Percentiles rank a stretch among this genome's conserved stretches.
phyloP scores from a whole-genome alignment of 2,888 invertebrate species.

The Ectemnius cavifrons region DNA sequence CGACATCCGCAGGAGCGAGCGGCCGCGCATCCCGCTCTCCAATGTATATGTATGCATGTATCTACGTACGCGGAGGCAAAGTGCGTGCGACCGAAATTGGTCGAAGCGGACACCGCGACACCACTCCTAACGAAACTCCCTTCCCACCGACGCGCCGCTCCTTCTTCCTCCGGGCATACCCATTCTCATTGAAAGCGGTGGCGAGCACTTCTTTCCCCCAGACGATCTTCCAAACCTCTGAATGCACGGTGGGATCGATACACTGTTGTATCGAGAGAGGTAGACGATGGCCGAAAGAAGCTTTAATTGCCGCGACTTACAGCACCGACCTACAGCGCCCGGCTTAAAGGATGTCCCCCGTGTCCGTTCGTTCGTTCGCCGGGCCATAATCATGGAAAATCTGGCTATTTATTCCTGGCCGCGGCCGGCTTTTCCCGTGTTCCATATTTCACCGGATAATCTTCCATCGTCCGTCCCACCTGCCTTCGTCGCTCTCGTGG shows the following conservation, averaged over 20 bases:
- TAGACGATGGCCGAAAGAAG: not conserved
- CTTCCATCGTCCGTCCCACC: slow-evolving; percentile 7
- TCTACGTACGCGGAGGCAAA: not conserved
- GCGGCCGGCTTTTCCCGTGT: not conserved
- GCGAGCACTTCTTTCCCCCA: slow-evolving; percentile 14
- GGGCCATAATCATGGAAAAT: slow-evolving; percentile 3
- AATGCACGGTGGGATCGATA: too few relatives aligned
- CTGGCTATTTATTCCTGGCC: slow-evolving; percentile 4
- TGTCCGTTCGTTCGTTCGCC: not conserved
- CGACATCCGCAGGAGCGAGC: slow-evolving; percentile 36
- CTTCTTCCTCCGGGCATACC: too few relatives aligned
- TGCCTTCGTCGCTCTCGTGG: not conserved
- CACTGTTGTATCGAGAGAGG: too few relatives aligned
- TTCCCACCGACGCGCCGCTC: too few relatives aligned
- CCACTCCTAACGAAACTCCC: slow-evolving; percentile 1
- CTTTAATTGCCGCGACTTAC: slow-evolving; percentile 7
- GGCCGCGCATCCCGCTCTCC: not conserved
- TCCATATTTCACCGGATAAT: slow-evolving; percentile 7
- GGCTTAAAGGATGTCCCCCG: not conserved
- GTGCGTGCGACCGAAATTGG: slow-evolving; percentile 2
- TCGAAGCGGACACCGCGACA: slow-evolving; percentile 13
- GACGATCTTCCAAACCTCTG: slow-evolving; percentile 20
- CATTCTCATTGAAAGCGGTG: too few relatives aligned
- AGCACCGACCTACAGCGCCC: not conserved
- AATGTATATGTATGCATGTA: too few relatives aligned